Conservation (phyloP, 2,113 vertebrate genomes). For the Seriola rivoliana region DNA sequence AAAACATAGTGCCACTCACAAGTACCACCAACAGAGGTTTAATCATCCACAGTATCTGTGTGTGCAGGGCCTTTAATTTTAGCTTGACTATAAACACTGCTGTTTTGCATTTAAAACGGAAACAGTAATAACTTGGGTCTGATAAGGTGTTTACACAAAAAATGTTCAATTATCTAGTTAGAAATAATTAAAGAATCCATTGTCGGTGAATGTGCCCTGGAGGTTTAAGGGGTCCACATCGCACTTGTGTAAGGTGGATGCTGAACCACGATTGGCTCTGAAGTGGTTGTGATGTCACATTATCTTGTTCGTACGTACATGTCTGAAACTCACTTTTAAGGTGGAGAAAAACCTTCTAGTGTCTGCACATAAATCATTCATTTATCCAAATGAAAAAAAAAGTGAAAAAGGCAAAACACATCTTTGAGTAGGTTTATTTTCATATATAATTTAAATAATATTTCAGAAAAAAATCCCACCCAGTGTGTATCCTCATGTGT, state of each 20-base stretch:
- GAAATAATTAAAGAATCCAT: too few relatives aligned
- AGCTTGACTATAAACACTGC: background rate
- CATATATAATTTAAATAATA: background rate
- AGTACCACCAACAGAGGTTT: background rate
- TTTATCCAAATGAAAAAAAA: background rate
- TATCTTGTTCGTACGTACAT: too few relatives aligned
- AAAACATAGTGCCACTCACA: too few relatives aligned
- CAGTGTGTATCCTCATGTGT: background rate
- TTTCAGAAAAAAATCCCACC: background rate
- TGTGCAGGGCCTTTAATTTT: background rate
- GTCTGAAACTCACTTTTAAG: too few relatives aligned
- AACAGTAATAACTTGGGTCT: background rate
- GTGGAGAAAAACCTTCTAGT: background rate
- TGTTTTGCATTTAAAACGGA: background rate
- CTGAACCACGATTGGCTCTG: too few relatives aligned
- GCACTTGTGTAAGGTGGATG: too few relatives aligned
- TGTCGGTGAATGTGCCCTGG: too few relatives aligned
- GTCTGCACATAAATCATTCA: background rate
- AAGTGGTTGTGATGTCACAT: too few relatives aligned
- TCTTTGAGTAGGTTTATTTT: background rate
- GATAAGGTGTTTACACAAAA: background rate
- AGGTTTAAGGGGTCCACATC: too few relatives aligned
- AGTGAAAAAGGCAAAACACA: background rate
- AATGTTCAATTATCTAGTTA: too few relatives aligned
- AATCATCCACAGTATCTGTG: background rate